phyloP scores from a whole-genome alignment of 2,113 vertebrate genomes.

The Triplophysa dalaica region DNA sequence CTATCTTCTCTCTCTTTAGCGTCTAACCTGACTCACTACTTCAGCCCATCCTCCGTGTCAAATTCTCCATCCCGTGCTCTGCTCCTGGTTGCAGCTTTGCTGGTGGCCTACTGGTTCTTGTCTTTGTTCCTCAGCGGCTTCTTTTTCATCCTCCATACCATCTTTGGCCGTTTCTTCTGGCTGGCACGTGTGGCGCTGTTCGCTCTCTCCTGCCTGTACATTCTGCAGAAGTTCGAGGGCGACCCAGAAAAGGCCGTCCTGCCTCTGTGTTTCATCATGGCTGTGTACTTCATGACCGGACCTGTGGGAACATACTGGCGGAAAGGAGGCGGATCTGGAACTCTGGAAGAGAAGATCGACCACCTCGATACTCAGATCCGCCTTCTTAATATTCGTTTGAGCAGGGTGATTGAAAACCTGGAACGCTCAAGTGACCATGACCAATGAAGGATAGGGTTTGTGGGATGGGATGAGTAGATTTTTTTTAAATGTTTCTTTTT shows the following conservation, averaged over 20 bases:
- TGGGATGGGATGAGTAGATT: background rate
- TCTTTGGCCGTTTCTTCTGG: constrained; percentile 96
- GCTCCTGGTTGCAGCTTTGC: constrained; percentile 82
- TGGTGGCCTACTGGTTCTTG: constrained; percentile 85
- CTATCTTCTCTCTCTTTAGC: constrained; percentile 71
- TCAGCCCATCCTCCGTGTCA: constrained; percentile 80
- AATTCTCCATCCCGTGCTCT: constrained; percentile 78
- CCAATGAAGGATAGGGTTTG: constrained; percentile 69
- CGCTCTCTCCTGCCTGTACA: constrained; percentile 90
- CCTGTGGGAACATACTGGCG: constrained; percentile 91
- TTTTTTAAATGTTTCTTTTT: background rate
- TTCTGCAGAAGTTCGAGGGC: constrained; percentile 94
- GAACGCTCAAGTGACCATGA: constrained; percentile 83
- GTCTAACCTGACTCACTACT: constrained; percentile 90
- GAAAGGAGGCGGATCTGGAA: constrained; percentile 71
- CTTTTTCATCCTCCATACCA: constrained; percentile 84
- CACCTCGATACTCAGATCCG: constrained; percentile 92
- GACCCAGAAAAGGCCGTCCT: constrained; percentile 87
- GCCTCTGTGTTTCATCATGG: constrained; percentile 91
- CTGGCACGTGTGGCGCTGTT: constrained; percentile 83
- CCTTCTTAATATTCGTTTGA: constrained; percentile 92
- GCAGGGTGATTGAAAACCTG: constrained; percentile 87
- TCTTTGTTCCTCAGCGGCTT: constrained; percentile 89
- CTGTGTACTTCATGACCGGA: constrained; percentile 93
- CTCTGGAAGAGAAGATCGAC: constrained; percentile 93